Evolutionary conservation across 2,797 vertebrate genomes (phyloP), one percentile per base, ranked within the genome.

Genomic region (Bradypodion pumilum): DNA sequence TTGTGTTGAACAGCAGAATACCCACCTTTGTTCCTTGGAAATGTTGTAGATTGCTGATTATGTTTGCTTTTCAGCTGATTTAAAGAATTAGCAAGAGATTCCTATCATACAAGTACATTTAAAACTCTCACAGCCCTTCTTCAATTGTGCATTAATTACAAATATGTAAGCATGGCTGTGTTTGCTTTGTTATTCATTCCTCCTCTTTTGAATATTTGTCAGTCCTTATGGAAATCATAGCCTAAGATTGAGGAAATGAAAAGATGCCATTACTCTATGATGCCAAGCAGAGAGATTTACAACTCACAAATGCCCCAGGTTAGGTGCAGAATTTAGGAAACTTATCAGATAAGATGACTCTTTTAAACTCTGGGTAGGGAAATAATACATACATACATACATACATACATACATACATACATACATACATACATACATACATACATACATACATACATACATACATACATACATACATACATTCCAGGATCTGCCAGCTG

Each of bases 231-330:
- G 27, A 13, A 9, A 52, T 44, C 4, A 1, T 32, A 23, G 13
- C 40, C 29, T 60, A 82, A 13, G 25, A 2, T 84, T 74, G 16
- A 56, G 82, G 68, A 56, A 62, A 82, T n/a, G 40, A 35, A 12
- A 91, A 46, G 12, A 82, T 35, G 37, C 82, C 16, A 16, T 80
- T 78, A 84, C 80, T 29, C 42, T 12, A 73, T 85, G 70, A 80
- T 83, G 60, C 49, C 63, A 49, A 75, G 73, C 66, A 74, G 75
- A 83, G 85, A 89, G 83, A 78, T 44, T 63, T 59, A 5, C 12
- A 63, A 44, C 29, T 29, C 46, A 49, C n/a, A 29, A 44, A 74
- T 16, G 4, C 8, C 13, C 15, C n/a, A n/a, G n/a, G n/a, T 72
- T 74, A 49, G 1, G 7, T 12, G 13, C 13, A 7, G 49, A 7